Conservation (phyloP, 2,113 vertebrate genomes). For the Oncorhynchus clarkii region DNA sequence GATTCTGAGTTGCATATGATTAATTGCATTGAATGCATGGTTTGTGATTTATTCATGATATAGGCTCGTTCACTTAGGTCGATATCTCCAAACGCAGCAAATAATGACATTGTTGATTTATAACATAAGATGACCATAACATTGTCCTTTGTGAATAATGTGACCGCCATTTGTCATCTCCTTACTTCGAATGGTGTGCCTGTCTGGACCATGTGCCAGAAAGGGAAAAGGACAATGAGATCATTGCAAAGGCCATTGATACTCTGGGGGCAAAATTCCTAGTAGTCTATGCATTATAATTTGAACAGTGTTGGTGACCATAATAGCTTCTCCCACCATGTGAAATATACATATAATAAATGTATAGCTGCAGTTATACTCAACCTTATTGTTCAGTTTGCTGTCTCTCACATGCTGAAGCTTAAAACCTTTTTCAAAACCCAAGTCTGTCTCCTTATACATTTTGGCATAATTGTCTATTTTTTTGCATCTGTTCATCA, state of each 20-base stretch:
- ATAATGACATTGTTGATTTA: neutral
- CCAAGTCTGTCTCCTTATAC: too few species aligned
- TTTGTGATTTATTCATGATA: too few species aligned
- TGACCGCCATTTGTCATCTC: neutral
- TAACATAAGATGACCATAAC: neutral
- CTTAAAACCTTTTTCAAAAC: neutral
- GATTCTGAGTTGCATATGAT: too few species aligned
- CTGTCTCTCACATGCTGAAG: neutral
- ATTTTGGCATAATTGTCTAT: too few species aligned
- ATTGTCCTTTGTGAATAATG: neutral
- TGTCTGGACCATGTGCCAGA: constrained; percentile 6
- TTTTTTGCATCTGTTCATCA: too few species aligned
- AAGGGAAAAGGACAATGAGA: neutral
- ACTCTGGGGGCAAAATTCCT: neutral
- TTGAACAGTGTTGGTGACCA: neutral
- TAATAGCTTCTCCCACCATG: neutral
- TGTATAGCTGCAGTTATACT: neutral
- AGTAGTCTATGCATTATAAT: neutral
- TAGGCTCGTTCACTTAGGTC: too few species aligned
- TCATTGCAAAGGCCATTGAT: constrained; percentile 11
- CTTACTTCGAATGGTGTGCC: neutral
- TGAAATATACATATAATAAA: neutral
- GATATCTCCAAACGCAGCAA: neutral
- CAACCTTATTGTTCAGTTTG: neutral
- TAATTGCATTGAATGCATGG: too few species aligned